phyloP scores from a whole-genome alignment of 1,140 invertebrate species.

The Lepidurus couesii region DNA sequence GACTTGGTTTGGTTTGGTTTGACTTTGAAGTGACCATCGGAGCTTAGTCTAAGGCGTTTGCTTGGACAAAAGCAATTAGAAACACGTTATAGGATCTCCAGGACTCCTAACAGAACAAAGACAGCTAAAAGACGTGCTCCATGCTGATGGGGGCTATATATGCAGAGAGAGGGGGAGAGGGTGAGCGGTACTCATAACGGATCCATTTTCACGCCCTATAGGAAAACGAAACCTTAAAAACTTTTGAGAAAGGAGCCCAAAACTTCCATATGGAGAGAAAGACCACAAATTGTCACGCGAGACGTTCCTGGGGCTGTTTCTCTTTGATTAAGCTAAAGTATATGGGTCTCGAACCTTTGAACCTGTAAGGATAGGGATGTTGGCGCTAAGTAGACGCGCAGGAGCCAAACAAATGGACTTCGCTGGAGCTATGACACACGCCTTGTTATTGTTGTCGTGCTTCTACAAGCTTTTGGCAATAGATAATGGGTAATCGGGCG shows the following conservation, averaged over 20 bases:
- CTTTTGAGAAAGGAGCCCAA: not conserved
- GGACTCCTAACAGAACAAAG: too few relatives aligned
- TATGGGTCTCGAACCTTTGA: not conserved
- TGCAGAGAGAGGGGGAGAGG: not conserved
- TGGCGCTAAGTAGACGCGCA: not conserved
- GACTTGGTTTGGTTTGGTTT: not conserved
- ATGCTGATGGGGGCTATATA: not conserved
- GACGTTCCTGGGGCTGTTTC: not conserved
- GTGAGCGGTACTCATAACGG: not conserved
- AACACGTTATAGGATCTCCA: conserved; percentile 5
- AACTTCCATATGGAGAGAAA: not conserved
- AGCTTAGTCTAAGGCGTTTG: conserved; percentile 9
- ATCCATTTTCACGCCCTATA: conserved; percentile 6
- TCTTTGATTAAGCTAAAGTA: not conserved
- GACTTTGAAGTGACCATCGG: conserved; percentile 4
- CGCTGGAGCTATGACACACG: not conserved
- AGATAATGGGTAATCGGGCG: too few relatives aligned
- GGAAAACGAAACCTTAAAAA: not conserved
- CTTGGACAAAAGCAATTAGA: conserved; percentile 9
- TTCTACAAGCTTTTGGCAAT: too few relatives aligned
- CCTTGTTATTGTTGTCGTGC: conserved; percentile 10
- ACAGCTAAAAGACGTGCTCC: not conserved
- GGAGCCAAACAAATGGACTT: not conserved
- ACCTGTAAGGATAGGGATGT: not conserved
- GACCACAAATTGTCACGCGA: not conserved